Base-by-base conservation (phyloP, 2,888 invertebrate genomes). In the Lasius platythorax region DNA sequence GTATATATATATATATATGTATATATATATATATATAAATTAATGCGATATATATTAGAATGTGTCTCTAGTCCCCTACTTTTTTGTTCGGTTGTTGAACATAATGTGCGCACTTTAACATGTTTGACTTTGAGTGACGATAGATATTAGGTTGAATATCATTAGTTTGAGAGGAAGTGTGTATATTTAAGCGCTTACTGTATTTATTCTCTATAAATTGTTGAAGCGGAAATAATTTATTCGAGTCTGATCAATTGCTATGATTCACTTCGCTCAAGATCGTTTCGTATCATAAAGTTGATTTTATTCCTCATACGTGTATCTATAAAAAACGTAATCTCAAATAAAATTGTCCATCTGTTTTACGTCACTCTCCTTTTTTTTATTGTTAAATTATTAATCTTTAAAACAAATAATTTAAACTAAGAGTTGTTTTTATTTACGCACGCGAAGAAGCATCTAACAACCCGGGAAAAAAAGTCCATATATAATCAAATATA, bases 31-130 rank as follows among this genome's bases (percentile, higher is more conserved):
- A 46, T 15, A 8, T 53, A n/a, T 53, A 53, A 2, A n/a, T 50
- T 18, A 50, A n/a, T 53, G 50, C 50, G 50, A 85, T 64, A 81
- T 78, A 33, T 30, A 46, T 83, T 89, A 89, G 86, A 72, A 82
- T 81, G 82, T 86, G 82, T 85, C 84, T 91, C 91, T 91, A 91
- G 91, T 91, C 91, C 88, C n/a, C 6, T 91, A 78, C 68, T 85
- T 76, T 53, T 87, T 76, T 50, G 63, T 86, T 78, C 37, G 40
- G 72, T 64, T 70, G 46, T 83, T 40, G 53, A 75, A 75, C 75
- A 40, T 40, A 66, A 28, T 37, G 37, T 33, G 46, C 43, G 33
- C 58, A 37, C 61, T 40, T 61, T 61, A 72, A 50, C 50, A 56
- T 37, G 50, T n/a, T 63, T 74, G 53, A 82, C 9, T 15, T 74